Evolutionary conservation across 2,797 vertebrate species (phyloP), one percentile per base, ranked within the genome.

Genomic region (Melanotaenia trifasciata): DNA sequence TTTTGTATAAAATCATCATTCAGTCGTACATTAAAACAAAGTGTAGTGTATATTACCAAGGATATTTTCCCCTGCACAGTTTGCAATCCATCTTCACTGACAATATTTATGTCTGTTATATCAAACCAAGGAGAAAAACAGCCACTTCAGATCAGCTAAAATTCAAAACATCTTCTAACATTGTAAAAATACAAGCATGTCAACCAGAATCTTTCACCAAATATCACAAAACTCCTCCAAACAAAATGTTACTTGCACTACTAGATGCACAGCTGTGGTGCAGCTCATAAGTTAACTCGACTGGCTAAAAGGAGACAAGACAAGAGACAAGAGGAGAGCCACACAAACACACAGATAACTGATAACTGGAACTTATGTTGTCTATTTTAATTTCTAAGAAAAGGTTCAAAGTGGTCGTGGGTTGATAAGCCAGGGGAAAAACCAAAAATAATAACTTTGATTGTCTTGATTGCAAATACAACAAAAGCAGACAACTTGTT

Each of bases 1-100:
- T 64, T 78, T 70, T 66, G 13, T 36, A 53, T 28, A 32, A 65
- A 74, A 67, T 50, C 45, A 16, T 53, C 26, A 62, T 53, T 50
- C 30, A 43, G 35, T 38, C 9, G 57, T 36, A 53, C 43, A 73
- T 58, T 56, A 58, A 67, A 28, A 71, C 22, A 58, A 5, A 40
- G 50, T 74, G 26, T 32, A n/a, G 16, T 47, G 33, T 28, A 61
- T 3, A 64, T n/a, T 32, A 68, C 24, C 67, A 33, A 59, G 22
- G 12, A 69, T 43, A 0, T 14, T 35, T 51, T 50, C 67, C 70
- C 0, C n/a, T 16, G 38, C 45, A 58, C 51, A 2, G 30, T 72
- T 73, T 63, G 30, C 4, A 45, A 43, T 56, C 13, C 51, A 33
- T 56, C 50, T 62, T 45, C 18, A 5, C 43, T 1, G 10, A 70